A percentile compares a stretch with the other conserved stretches of the same genome.
Conservation (phyloP, 2,888 invertebrate genomes). For the Saturnia pavonia region DNA sequence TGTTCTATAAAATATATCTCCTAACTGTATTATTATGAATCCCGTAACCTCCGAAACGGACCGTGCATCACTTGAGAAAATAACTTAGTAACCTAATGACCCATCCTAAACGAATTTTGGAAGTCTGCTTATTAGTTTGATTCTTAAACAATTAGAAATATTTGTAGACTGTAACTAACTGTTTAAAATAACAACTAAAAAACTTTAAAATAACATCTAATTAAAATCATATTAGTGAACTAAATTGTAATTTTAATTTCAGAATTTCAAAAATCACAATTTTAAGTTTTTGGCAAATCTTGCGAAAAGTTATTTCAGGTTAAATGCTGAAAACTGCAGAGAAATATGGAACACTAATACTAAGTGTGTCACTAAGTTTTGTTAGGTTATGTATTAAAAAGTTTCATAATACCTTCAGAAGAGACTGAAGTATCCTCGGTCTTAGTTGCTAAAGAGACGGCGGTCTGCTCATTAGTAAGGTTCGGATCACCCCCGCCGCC, state of each 20-base stretch:
- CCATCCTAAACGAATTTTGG: too few species aligned
- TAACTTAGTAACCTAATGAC: too few species aligned
- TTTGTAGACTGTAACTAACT: too few species aligned
- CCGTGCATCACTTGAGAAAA: too few species aligned
- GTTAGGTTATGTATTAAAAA: constrained; percentile 63
- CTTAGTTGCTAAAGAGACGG: constrained; percentile 38
- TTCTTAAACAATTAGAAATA: too few species aligned
- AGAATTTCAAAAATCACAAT: neutral
- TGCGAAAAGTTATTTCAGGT: neutral
- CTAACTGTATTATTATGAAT: too few species aligned
- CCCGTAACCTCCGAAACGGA: too few species aligned
- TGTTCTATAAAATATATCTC: too few species aligned
- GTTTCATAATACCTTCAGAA: constrained; percentile 52
- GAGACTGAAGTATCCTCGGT: constrained; percentile 38
- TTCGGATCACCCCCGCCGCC: constrained; percentile 44
- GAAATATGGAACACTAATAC: constrained; percentile 33
- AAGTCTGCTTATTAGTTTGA: too few species aligned
- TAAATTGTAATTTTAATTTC: neutral
- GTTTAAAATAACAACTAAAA: too few species aligned
- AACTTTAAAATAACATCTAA: constrained; percentile 12
- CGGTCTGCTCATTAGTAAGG: constrained; percentile 37
- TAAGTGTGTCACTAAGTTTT: constrained; percentile 57
- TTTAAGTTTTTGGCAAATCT: neutral
- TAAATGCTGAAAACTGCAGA: constrained; percentile 22
- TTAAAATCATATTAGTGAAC: constrained; percentile 23